phyloP scores from a whole-genome alignment of 2,888 invertebrate genomes.

The Parthenolecanium corni region DNA sequence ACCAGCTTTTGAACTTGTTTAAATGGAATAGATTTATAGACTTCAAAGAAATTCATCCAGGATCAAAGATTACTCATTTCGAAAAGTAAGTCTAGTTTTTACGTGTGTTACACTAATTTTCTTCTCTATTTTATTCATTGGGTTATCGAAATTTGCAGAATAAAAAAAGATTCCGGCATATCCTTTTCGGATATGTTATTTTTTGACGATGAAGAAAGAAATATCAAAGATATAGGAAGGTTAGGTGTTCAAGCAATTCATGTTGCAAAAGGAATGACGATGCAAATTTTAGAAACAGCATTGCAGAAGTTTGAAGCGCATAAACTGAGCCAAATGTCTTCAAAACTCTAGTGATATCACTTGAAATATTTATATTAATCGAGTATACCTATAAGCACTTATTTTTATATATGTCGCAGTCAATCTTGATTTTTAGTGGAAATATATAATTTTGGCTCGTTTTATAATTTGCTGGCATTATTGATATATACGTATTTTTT shows the following conservation, averaged over 20 bases:
- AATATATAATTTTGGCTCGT: no score
- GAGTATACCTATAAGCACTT: no score
- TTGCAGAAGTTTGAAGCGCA: conserved; percentile 37
- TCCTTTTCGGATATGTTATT: conserved; percentile 49
- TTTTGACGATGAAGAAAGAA: conserved; percentile 53
- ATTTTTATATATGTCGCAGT: no score
- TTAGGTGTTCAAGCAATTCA: conserved; percentile 46
- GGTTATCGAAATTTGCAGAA: conserved; percentile 40
- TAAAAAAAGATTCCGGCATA: conserved; percentile 44
- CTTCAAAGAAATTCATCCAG: conserved; percentile 57
- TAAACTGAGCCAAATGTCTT: no score
- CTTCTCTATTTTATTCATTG: conserved; percentile 6
- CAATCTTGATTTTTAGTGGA: no score
- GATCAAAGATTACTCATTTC: conserved; percentile 52
- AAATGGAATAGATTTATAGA: conserved; percentile 53
- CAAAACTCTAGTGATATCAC: no score
- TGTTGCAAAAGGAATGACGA: conserved; percentile 44
- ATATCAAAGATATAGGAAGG: conserved; percentile 44
- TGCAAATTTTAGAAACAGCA: conserved; percentile 41
- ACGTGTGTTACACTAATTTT: background rate
- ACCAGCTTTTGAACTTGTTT: conserved; percentile 48
- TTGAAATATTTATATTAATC: no score
- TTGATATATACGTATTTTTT: no score
- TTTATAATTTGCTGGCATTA: no score
- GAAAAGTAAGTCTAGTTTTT: conserved; percentile 40